A percentile compares a stretch with the other conserved stretches of the same genome.
Conservation (phyloP, 1,140 invertebrate species). For the Cardiocondyla obscurior region DNA sequence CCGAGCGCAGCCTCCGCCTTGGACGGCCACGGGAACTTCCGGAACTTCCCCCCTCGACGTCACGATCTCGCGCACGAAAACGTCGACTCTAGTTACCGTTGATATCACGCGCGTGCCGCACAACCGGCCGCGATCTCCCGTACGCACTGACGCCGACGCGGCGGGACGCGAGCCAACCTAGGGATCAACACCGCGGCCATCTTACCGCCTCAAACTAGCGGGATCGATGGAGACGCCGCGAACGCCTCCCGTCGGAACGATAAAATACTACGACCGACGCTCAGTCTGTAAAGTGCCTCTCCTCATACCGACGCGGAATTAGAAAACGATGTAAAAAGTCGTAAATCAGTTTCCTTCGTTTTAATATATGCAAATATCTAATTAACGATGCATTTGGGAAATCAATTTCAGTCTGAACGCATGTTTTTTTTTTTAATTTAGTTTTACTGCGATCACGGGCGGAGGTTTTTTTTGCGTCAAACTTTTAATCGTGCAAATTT, state of each 20-base stretch:
- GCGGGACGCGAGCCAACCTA: slow-evolving; percentile 35
- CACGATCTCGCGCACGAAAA: not conserved
- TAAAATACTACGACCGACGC: too few species aligned
- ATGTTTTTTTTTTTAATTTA: too few species aligned
- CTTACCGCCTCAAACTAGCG: slow-evolving; percentile 56
- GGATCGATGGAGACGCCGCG: slow-evolving; percentile 28
- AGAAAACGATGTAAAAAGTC: too few species aligned
- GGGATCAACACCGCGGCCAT: slow-evolving; percentile 56
- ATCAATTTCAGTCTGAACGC: too few species aligned
- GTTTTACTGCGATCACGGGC: too few species aligned
- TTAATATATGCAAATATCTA: too few species aligned
- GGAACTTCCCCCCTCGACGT: not conserved
- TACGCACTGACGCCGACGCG: slow-evolving; percentile 54
- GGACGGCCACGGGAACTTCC: not conserved
- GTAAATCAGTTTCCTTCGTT: too few species aligned
- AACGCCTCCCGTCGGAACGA: not conserved
- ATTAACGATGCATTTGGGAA: too few species aligned
- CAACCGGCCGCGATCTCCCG: not conserved
- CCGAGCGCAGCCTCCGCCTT: not conserved
- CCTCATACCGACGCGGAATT: too few species aligned
- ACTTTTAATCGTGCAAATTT: too few species aligned
- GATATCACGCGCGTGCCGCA: not conserved
- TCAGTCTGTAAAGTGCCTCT: too few species aligned
- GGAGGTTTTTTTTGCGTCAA: too few species aligned
- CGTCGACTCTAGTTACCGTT: not conserved